phyloP scores from a whole-genome alignment of 2,113 vertebrate genomes.

The Euleptes europaea region DNA sequence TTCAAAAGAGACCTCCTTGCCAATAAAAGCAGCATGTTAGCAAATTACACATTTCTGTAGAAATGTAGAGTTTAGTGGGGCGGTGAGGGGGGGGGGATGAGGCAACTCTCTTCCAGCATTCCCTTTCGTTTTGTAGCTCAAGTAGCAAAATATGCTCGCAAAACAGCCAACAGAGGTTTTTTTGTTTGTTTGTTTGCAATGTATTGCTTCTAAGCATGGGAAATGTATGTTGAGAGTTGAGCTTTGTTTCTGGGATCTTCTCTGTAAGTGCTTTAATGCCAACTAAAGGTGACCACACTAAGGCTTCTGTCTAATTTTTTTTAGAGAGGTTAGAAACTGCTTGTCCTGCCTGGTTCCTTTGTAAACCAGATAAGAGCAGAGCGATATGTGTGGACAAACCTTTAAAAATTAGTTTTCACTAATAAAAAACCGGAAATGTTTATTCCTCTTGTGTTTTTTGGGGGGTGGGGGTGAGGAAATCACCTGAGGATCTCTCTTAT shows the following conservation, averaged over 20 bases:
- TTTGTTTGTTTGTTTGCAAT: neutral
- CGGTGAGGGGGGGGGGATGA: neutral
- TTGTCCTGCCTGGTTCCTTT: neutral
- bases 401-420: too few relatives aligned
- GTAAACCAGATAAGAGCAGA: neutral
- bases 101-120: neutral
- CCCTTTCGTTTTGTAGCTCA: neutral
- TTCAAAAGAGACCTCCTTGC: too few relatives aligned
- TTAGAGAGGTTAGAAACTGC: neutral
- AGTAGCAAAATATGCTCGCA: neutral
- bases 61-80: neutral
- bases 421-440: too few relatives aligned
- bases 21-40: neutral
- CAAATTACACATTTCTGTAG: neutral
- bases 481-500: too few relatives aligned
- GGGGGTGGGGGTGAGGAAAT: too few relatives aligned
- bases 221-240: slow-evolving; percentile 11
- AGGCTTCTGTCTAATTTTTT: neutral
- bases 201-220: slow-evolving; percentile 2
- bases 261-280: neutral
- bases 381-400: too few relatives aligned
- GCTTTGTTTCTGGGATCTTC: neutral
- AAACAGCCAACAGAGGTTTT: neutral
- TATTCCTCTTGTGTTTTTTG: too few relatives aligned
- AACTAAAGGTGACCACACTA: neutral